phyloP scores from a whole-genome alignment of 2,113 vertebrate species.

The Amazona guildingii region DNA sequence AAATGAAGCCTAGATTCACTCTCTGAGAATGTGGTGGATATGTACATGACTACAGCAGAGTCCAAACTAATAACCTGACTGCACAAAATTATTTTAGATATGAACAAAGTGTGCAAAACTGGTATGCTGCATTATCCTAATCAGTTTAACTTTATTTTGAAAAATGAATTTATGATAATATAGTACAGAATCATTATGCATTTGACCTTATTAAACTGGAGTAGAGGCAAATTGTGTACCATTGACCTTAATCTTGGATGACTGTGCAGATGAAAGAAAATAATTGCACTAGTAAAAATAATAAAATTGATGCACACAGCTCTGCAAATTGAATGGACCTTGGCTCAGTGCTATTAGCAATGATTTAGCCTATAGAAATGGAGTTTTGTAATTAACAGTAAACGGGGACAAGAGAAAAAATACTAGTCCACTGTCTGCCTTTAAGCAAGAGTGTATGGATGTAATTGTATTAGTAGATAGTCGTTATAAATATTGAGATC shows the following conservation, averaged over 20 bases:
- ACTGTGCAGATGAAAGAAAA: slow-evolving; percentile 38
- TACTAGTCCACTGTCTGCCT: neutral
- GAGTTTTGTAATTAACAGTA: slow-evolving; percentile 51
- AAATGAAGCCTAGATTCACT: neutral
- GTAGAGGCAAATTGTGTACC: slow-evolving; percentile 52
- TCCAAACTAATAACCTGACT: neutral
- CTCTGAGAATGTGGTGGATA: neutral
- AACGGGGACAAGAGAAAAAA: neutral
- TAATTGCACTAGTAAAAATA: slow-evolving; percentile 53
- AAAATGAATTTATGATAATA: slow-evolving; percentile 52
- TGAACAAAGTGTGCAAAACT: neutral
- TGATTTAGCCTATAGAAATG: slow-evolving; percentile 43
- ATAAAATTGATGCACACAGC: slow-evolving; percentile 31
- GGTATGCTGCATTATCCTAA: neutral
- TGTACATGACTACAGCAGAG: neutral
- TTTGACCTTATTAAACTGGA: slow-evolving; percentile 45
- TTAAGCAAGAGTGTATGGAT: neutral
- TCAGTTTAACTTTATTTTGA: neutral
- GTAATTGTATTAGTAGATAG: neutral
- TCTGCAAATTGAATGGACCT: slow-evolving; percentile 54
- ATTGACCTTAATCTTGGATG: slow-evolving; percentile 57
- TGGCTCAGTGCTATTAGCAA: slow-evolving; percentile 30
- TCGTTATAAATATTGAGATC: neutral
- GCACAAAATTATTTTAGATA: neutral
- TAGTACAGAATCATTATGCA: slow-evolving; percentile 7